phyloP scores from a whole-genome alignment of 2,888 invertebrate species.

The Lasius platythorax region DNA sequence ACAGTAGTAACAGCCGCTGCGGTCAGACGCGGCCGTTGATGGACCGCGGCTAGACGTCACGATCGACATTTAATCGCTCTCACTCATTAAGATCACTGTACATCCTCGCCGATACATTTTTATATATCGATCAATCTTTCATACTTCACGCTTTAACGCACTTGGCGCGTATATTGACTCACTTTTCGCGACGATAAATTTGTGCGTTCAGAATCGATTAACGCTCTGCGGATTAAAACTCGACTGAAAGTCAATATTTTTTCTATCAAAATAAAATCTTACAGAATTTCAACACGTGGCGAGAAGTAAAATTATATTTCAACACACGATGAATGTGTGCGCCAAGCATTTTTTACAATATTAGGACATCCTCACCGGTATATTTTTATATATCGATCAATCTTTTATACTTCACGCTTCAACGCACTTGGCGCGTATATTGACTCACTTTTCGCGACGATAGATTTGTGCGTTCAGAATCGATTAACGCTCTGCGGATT shows the following conservation, averaged over 20 bases:
- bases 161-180: neutral
- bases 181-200: neutral
- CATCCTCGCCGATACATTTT: neutral
- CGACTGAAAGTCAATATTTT: neutral
- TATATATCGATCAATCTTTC: neutral
- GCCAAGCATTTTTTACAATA: neutral
- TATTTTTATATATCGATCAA: neutral
- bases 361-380: neutral
- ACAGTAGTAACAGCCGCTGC: slow-evolving; percentile 71
- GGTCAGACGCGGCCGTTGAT: slow-evolving; percentile 70
- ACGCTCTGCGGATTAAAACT: neutral
- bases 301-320: neutral
- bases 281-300: neutral
- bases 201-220: neutral
- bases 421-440: neutral
- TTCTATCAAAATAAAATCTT: neutral
- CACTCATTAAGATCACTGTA: slow-evolving; percentile 23
- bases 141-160: neutral
- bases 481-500: neutral
- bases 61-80: slow-evolving; percentile 38
- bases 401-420: neutral
- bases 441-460: neutral
- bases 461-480: neutral
- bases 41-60: slow-evolving; percentile 23
- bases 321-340: neutral